Evolutionary conservation across 2,797 vertebrate species (phyloP).

Genomic region (Gallinago nigripennis): DNA sequence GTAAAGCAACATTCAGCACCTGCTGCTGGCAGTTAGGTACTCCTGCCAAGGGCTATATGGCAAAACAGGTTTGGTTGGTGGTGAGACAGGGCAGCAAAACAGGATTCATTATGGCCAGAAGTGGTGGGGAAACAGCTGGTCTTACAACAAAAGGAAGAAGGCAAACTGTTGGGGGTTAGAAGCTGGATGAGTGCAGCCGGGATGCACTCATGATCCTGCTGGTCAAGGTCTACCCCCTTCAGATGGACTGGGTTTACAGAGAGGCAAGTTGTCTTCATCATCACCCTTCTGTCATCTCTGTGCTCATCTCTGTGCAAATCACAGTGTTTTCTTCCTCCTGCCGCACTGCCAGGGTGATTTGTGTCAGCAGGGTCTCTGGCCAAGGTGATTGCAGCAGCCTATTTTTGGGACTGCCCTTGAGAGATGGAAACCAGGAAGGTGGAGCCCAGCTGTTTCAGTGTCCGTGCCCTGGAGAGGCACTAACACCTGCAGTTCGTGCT

Average conservation of each 20-base stretch:
- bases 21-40: neutral
- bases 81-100: neutral
- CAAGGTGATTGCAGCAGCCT: conserved; percentile 61
- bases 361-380: conserved; percentile 57
- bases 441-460: conserved; percentile 10
- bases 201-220: neutral
- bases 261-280: neutral
- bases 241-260: neutral
- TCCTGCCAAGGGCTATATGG: neutral
- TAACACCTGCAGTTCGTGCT: neutral
- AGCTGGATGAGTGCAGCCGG: neutral
- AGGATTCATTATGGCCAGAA: neutral
- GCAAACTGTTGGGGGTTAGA: neutral
- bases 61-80: neutral
- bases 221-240: neutral
- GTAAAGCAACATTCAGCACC: conserved; percentile 26
- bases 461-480: neutral
- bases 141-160: neutral
- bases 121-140: neutral
- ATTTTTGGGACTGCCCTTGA: conserved; percentile 53
- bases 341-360: conserved; percentile 22
- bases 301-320: neutral
- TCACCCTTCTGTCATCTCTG: neutral
- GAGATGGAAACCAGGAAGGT: neutral
- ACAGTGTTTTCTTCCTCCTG: neutral